Evolutionary conservation across 2,888 invertebrate genomes (phyloP).

Genomic region (Trachelus tabidus): DNA sequence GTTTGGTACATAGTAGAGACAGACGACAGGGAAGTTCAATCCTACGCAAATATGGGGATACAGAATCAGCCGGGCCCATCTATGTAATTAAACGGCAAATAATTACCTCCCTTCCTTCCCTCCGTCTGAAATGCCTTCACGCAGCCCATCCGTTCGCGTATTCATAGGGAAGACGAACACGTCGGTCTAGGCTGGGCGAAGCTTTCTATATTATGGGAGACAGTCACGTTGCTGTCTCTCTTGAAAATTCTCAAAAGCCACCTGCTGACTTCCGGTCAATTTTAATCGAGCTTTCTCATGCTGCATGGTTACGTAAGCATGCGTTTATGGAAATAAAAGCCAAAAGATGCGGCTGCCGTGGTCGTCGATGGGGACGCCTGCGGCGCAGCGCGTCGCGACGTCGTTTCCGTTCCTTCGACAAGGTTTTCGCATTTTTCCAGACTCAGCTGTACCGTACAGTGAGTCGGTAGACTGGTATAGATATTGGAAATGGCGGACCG

Average conservation of each 20-base stretch:
- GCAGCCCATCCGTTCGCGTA: background rate
- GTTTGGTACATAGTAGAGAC: background rate
- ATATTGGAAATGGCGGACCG: background rate
- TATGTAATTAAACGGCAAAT: constrained; percentile 24
- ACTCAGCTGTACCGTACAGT: background rate
- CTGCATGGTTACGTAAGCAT: background rate
- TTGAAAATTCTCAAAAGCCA: background rate
- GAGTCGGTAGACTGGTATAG: background rate
- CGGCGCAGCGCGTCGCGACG: background rate
- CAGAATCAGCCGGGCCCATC: constrained; percentile 18
- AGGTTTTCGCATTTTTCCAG: background rate
- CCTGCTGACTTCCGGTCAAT: background rate
- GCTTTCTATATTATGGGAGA: background rate
- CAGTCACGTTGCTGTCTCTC: background rate
- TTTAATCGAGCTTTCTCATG: background rate
- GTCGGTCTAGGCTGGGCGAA: background rate
- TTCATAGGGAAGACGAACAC: background rate
- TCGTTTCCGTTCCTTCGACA: background rate
- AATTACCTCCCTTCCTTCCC: background rate
- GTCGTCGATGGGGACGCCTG: background rate
- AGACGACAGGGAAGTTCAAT: constrained; percentile 6
- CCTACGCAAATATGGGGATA: constrained; percentile 19
- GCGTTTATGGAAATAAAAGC: background rate
- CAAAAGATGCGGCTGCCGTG: background rate
- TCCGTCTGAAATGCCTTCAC: background rate